These are phyloP conservation scores for Eristalis pertinax DNA, from an alignment of 2,888 invertebrate species.

Conservation along the genomic window DNA sequence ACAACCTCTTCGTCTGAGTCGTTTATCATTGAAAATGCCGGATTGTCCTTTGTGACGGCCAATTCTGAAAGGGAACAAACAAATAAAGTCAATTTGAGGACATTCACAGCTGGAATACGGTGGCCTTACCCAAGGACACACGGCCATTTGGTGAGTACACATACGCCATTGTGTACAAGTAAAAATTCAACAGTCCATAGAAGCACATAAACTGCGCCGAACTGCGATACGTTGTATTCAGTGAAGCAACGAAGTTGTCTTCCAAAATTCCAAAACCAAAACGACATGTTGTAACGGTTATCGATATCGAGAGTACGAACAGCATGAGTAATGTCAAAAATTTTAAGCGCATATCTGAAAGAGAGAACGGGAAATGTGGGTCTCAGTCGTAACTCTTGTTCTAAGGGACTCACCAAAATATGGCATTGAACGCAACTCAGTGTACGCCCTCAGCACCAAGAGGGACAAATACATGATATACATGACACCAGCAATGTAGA, in stretches of 20 bases:
- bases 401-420: conserved; percentile 91
- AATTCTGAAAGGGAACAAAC: conserved; percentile 85
- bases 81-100: not conserved
- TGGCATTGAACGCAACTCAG: conserved; percentile 97
- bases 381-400: not conserved
- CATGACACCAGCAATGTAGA: conserved; percentile 91
- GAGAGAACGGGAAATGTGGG: not conserved
- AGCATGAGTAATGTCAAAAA: conserved; percentile 93
- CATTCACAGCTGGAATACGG: not conserved
- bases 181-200: conserved; percentile 96
- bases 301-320: conserved; percentile 89
- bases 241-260: conserved; percentile 95
- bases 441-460: conserved; percentile 94
- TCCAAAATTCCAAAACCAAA: conserved; percentile 95
- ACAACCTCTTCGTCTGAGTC: conserved; percentile 98
- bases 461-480: conserved; percentile 93
- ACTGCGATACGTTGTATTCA: conserved; percentile 93
- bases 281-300: conserved; percentile 89
- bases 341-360: conserved; percentile 92
- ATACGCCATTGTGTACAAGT: conserved; percentile 96
- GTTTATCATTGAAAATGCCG: conserved; percentile 98
- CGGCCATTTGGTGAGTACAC: conserved; percentile 94
- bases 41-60: conserved; percentile 97
- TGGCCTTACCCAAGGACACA: conserved; percentile 91
- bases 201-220: conserved; percentile 98